Evolutionary conservation across 2,113 vertebrate genomes (phyloP), one percentile per base, ranked within the genome.

Genomic region (Phyllopteryx taeniolatus): DNA sequence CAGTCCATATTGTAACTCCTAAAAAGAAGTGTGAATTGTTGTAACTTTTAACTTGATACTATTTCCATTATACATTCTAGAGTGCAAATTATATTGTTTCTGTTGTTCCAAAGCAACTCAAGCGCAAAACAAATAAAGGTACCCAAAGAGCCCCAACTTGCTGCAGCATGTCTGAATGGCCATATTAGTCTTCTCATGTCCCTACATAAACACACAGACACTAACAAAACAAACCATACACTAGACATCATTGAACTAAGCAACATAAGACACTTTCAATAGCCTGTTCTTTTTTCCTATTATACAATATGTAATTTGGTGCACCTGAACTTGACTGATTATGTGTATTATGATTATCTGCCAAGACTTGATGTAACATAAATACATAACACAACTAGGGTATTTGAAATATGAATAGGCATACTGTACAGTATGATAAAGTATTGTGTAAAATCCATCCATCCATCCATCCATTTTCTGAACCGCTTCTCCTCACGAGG

Each of bases 171-270:
- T 76, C 78, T 78, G 60, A 42, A 62, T 62, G 43, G 61, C 61
- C 72, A 80, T 75, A 72, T 77, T 76, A 86, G 66, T 74, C 73
- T 27, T 49, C 0, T 70, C 60, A 5, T n/a, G 69, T 72, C 68
- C 83, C 72, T 71, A 69, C 82, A 82, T 72, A 74, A 83, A 78
- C 71, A 76, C 22, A 42, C 11, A 69, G 39, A 65, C 44, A 66
- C 31, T 62, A 57, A 74, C 57, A 76, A 79, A 68, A 67, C 46
- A 66, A 46, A 85, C 70, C 63, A 17, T 39, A 54, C 44, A 44
- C 60, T 60, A 53, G 71, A 67, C 73, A 73, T 11, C 42, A 70
- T 47, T 44, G 59, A 39, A 44, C 35, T 47, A 66, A 49, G 72
- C 43, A 66, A 60, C 33, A 22, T 35, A 46, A 5, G 35, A 59